A percentile compares a stretch with the other conserved stretches of the same genome.
Conservation (phyloP, 2,797 vertebrate species). For the Arctocebus calabarensis region DNA sequence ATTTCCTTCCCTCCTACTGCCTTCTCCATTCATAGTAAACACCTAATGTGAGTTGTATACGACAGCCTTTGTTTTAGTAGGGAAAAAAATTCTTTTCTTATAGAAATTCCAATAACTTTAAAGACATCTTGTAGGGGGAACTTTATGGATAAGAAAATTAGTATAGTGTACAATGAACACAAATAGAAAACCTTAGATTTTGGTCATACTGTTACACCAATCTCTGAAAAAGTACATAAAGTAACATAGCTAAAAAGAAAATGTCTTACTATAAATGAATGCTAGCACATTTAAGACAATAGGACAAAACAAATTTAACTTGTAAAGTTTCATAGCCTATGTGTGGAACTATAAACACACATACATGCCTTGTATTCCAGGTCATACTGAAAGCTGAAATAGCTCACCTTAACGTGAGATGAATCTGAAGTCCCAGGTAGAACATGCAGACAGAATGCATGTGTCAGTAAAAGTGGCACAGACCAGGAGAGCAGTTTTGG, state of each 20-base stretch:
- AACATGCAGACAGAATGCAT: not conserved
- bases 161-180: not conserved
- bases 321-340: not conserved
- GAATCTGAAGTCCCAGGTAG: not conserved
- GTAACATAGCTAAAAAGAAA: not conserved
- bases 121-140: not conserved
- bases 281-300: not conserved
- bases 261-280: not conserved
- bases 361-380: not conserved
- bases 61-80: not conserved
- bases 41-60: not conserved
- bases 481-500: not conserved
- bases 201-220: not conserved
- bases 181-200: slow-evolving; percentile 19
- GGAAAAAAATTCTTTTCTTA: not conserved
- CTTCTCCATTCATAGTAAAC: not conserved
- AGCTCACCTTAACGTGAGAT: not conserved
- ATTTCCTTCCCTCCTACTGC: not conserved
- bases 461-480: not conserved
- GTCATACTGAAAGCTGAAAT: not conserved
- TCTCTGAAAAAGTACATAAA: not conserved
- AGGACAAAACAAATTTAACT: not conserved
- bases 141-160: not conserved
- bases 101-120: slow-evolving; percentile 36
- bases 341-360: not conserved